Percentiles rank a stretch among this genome's conserved stretches.
phyloP scores from a whole-genome alignment of 2,888 invertebrate species.

The Lymantria monacha region DNA sequence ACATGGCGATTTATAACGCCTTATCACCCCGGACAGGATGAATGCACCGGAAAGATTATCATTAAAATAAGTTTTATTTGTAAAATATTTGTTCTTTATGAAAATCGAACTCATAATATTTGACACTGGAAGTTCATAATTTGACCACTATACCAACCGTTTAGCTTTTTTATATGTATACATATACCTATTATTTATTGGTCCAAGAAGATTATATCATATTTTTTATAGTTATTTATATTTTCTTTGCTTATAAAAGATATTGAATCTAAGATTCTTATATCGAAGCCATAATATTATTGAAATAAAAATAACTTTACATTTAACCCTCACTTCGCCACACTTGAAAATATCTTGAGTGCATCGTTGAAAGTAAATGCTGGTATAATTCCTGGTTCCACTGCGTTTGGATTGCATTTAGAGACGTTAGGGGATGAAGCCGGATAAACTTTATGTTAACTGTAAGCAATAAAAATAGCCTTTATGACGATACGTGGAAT shows the following conservation, averaged over 20 bases:
- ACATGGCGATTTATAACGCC: too few relatives aligned
- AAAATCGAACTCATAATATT: too few relatives aligned
- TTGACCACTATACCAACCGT: too few relatives aligned
- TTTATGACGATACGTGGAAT: constrained; percentile 79
- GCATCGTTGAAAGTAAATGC: constrained; percentile 80
- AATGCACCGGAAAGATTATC: too few relatives aligned
- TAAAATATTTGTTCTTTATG: too few relatives aligned
- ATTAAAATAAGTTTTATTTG: too few relatives aligned
- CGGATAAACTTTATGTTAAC: constrained; percentile 77
- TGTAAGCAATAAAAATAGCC: constrained; percentile 77
- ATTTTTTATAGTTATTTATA: too few relatives aligned
- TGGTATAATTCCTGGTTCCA: constrained; percentile 72
- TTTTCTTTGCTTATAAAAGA: neutral
- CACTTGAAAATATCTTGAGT: constrained; percentile 72
- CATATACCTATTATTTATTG: too few relatives aligned
- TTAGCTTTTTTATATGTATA: too few relatives aligned
- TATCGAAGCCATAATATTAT: constrained; percentile 30
- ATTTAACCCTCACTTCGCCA: constrained; percentile 59
- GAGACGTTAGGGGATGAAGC: constrained; percentile 73
- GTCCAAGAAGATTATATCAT: too few relatives aligned
- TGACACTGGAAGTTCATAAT: too few relatives aligned
- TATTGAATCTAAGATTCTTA: constrained; percentile 17
- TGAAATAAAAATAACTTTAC: constrained; percentile 65
- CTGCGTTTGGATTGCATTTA: constrained; percentile 78
- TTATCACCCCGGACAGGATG: too few relatives aligned